phyloP scores from a whole-genome alignment of 2,888 invertebrate species.

The Dusona sp. region DNA sequence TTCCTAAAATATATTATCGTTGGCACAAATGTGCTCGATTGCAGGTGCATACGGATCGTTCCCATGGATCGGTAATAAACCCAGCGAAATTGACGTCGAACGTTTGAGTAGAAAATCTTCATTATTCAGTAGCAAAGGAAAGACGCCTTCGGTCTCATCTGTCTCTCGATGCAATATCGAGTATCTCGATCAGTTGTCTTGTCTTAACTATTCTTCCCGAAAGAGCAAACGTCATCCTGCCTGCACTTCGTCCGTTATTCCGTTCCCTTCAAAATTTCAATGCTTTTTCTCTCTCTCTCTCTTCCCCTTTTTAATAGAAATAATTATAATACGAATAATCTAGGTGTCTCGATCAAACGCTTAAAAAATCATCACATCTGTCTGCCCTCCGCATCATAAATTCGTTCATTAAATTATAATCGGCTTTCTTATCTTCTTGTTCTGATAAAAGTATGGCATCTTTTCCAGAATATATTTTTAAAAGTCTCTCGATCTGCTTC shows the following conservation, averaged over 20 bases:
- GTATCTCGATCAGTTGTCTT: constrained; percentile 30
- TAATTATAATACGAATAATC: constrained; percentile 6
- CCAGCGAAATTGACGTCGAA: constrained; percentile 50
- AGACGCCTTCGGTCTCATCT: constrained; percentile 30
- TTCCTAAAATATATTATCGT: constrained; percentile 39
- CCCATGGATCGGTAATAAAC: constrained; percentile 4
- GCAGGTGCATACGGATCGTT: constrained; percentile 55
- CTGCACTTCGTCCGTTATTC: not conserved
- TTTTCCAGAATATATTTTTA: not conserved
- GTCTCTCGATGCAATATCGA: constrained; percentile 49
- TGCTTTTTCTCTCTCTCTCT: not conserved
- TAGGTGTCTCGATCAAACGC: not conserved
- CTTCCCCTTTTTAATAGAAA: not conserved
- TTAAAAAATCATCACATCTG: constrained; percentile 25
- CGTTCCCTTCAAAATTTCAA: not conserved
- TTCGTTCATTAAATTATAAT: not conserved
- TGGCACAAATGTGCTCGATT: constrained; percentile 51
- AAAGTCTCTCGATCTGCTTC: not conserved
- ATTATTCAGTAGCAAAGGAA: constrained; percentile 60
- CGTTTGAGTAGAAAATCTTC: constrained; percentile 47
- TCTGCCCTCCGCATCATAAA: not conserved
- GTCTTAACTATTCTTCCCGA: not conserved
- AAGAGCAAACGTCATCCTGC: constrained; percentile 5
- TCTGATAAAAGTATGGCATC: not conserved
- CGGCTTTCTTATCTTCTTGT: not conserved